These are phyloP conservation scores for Parelbella ahira DNA, from an alignment of 2,888 invertebrate genomes.

Conservation along the genomic window DNA sequence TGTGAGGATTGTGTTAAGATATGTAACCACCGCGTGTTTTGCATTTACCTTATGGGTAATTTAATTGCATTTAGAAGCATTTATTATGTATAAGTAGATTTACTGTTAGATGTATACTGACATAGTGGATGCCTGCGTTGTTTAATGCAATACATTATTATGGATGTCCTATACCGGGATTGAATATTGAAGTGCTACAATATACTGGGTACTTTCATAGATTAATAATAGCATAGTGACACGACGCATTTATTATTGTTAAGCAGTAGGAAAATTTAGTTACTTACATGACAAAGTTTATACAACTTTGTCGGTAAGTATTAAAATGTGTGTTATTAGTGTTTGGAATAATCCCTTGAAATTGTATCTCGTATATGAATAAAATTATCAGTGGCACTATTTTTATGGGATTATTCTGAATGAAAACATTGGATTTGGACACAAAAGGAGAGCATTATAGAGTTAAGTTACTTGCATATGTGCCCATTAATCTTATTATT, in stretches of 20 bases:
- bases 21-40: constrained; percentile 73
- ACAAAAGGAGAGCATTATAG: constrained; percentile 16
- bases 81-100: constrained; percentile 44
- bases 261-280: constrained; percentile 34
- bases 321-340: constrained; percentile 37
- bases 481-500: constrained; percentile 29
- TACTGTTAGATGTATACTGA: constrained; percentile 30
- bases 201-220: constrained; percentile 19
- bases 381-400: constrained; percentile 22
- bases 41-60: constrained; percentile 65
- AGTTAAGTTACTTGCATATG: constrained; percentile 18
- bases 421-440: constrained; percentile 30
- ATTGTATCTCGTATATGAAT: background rate
- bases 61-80: constrained; percentile 72
- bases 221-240: constrained; percentile 36
- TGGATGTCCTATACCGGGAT: constrained; percentile 15
- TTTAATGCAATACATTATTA: constrained; percentile 14
- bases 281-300: constrained; percentile 34
- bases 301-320: constrained; percentile 54
- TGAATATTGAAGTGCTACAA: constrained; percentile 32
- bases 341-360: constrained; percentile 71
- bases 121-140: constrained; percentile 8
- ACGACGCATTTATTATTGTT: constrained; percentile 58
- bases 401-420: constrained; percentile 75
- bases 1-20: no score